phyloP scores from a whole-genome alignment of 2,113 vertebrate genomes.

The Nerophis ophidion region DNA sequence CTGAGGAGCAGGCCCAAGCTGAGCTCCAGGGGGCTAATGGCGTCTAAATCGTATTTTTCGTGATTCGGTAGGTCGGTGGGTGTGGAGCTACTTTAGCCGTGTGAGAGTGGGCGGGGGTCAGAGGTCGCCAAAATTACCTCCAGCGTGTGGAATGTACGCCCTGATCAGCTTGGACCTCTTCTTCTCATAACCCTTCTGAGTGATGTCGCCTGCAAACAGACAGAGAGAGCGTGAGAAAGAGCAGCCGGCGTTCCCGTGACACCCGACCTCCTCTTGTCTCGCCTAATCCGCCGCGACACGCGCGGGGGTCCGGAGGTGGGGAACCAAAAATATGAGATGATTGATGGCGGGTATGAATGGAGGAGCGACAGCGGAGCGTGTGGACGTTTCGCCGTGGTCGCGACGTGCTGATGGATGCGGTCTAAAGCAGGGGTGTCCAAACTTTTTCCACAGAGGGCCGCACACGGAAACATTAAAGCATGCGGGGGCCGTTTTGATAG shows the following conservation, averaged over 20 bases:
- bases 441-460: too few species aligned
- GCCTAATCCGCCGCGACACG: slow-evolving; percentile 28
- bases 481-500: too few species aligned
- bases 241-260: neutral
- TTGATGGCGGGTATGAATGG: neutral
- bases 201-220: slow-evolving; percentile 88
- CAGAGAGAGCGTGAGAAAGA: slow-evolving; percentile 49
- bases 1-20: slow-evolving; percentile 56
- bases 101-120: slow-evolving; percentile 26
- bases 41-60: slow-evolving; percentile 15
- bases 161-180: slow-evolving; percentile 94
- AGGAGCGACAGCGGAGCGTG: too few species aligned
- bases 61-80: slow-evolving; percentile 17
- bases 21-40: slow-evolving; percentile 55
- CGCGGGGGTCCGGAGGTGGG: neutral
- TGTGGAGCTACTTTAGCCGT: neutral
- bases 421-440: too few species aligned
- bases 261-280: slow-evolving; percentile 32
- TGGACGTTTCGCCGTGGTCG: too few species aligned
- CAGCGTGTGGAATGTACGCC: slow-evolving; percentile 83
- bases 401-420: too few species aligned
- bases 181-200: slow-evolving; percentile 97
- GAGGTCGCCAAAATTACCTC: slow-evolving; percentile 68
- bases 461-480: too few species aligned
- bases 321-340: slow-evolving; percentile 4